These are phyloP conservation scores for Bombus soroeensis DNA, from an alignment of 1,140 invertebrate genomes.

Conservation along the genomic window DNA sequence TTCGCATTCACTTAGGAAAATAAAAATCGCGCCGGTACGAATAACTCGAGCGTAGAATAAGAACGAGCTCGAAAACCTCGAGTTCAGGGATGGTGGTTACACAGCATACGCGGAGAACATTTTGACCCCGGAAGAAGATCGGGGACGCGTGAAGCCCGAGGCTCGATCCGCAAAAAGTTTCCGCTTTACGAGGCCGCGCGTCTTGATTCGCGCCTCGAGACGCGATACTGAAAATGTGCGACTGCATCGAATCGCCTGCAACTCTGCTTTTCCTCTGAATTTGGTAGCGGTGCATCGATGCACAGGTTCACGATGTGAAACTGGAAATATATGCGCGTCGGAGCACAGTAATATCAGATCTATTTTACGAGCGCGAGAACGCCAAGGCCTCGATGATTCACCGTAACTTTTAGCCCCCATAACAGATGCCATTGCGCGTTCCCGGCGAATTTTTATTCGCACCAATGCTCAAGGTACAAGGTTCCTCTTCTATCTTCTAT, in stretches of 20 bases:
- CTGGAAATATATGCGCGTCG: too few relatives aligned
- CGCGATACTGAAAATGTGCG: slow-evolving; percentile 10
- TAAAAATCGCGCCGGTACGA: background rate
- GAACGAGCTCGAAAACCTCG: background rate
- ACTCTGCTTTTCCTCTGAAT: background rate
- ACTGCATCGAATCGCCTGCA: slow-evolving; percentile 13
- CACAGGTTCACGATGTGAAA: background rate
- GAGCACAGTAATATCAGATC: slow-evolving; percentile 1
- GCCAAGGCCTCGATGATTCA: slow-evolving; percentile 29
- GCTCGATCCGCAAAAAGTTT: slow-evolving; percentile 13
- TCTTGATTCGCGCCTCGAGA: slow-evolving; percentile 14
- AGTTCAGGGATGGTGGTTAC: background rate
- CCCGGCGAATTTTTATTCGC: slow-evolving; percentile 23
- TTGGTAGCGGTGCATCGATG: slow-evolving; percentile 20
- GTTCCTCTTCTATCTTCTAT: background rate
- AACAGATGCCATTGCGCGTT: slow-evolving; percentile 9
- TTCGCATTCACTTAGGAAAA: too few relatives aligned
- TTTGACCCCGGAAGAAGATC: background rate
- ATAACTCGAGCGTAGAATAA: background rate
- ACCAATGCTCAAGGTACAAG: background rate
- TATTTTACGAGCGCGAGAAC: slow-evolving; percentile 23
- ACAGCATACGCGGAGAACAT: background rate
- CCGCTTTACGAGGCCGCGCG: slow-evolving; percentile 16
- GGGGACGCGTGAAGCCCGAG: too few relatives aligned
- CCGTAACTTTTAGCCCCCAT: slow-evolving; percentile 20